phyloP scores from a whole-genome alignment of 2,113 vertebrate genomes.

The Coryphaenoides rupestris region DNA sequence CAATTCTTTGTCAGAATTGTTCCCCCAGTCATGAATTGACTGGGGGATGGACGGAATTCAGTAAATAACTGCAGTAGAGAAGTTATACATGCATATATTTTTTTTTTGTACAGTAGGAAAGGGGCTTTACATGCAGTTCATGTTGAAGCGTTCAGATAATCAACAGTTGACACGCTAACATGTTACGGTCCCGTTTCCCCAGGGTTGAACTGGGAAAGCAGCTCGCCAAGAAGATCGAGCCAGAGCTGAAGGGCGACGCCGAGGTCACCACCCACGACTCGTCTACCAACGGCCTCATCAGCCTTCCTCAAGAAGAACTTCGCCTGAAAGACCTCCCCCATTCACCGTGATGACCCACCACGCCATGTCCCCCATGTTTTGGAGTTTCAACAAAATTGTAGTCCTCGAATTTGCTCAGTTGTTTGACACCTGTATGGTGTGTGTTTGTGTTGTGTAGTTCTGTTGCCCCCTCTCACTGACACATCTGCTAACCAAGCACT shows the following conservation, averaged over 20 bases:
- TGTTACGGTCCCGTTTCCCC: not conserved
- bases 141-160: too few species aligned
- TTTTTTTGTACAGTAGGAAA: too few species aligned
- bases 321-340: conserved; percentile 59
- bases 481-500: conserved; percentile 41
- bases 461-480: not conserved
- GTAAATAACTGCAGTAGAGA: too few species aligned
- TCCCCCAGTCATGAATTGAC: too few species aligned
- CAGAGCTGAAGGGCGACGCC: conserved; percentile 78
- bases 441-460: too few species aligned
- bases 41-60: too few species aligned
- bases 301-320: conserved; percentile 92
- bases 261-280: conserved; percentile 85
- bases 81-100: too few species aligned
- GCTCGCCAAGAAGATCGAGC: conserved; percentile 94
- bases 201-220: conserved; percentile 97
- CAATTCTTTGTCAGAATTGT: too few species aligned
- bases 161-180: too few species aligned
- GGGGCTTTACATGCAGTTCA: too few species aligned
- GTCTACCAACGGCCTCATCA: conserved; percentile 96
- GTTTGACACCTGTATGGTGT: not conserved
- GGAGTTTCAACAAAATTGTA: not conserved
- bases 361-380: not conserved
- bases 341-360: not conserved
- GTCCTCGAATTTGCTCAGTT: not conserved